Percentiles rank a stretch among this genome's conserved stretches.
Evolutionary conservation across 2,113 vertebrate species (phyloP).

Genomic region (Ptilonorhynchus violaceus): DNA sequence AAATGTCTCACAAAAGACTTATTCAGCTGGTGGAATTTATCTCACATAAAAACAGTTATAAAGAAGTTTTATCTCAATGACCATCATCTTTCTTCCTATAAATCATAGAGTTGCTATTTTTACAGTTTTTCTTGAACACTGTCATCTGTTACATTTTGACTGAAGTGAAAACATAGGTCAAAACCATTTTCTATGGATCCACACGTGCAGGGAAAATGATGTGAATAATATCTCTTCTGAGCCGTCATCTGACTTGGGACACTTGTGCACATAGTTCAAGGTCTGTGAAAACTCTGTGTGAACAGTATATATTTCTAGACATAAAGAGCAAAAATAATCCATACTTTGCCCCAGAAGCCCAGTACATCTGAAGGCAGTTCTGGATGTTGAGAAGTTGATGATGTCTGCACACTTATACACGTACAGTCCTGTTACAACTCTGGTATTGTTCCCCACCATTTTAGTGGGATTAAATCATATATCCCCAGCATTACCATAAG

Average conservation of each 20-base stretch:
- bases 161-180: constrained; percentile 36
- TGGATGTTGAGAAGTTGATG: not conserved
- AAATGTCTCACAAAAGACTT: constrained; percentile 29
- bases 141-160: constrained; percentile 38
- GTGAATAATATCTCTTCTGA: not conserved
- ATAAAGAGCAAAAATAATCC: not conserved
- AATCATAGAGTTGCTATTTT: constrained; percentile 10
- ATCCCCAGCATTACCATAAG: fast-evolving
- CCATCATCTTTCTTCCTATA: constrained; percentile 35
- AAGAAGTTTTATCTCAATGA: constrained; percentile 30
- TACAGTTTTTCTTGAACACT: constrained; percentile 44
- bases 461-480: not conserved
- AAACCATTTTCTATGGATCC: not conserved
- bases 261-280: not conserved
- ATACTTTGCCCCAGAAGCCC: fast-evolving
- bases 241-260: not conserved
- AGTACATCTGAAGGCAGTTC: not conserved
- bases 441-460: not conserved
- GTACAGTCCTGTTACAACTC: not conserved
- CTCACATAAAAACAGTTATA: constrained; percentile 30
- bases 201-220: not conserved
- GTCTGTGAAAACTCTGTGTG: not conserved
- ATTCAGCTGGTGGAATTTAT: constrained; percentile 28
- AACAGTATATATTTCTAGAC: not conserved
- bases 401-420: fast-evolving